Conservation (phyloP, 2,888 invertebrate genomes). For the Nemurella pictetii region DNA sequence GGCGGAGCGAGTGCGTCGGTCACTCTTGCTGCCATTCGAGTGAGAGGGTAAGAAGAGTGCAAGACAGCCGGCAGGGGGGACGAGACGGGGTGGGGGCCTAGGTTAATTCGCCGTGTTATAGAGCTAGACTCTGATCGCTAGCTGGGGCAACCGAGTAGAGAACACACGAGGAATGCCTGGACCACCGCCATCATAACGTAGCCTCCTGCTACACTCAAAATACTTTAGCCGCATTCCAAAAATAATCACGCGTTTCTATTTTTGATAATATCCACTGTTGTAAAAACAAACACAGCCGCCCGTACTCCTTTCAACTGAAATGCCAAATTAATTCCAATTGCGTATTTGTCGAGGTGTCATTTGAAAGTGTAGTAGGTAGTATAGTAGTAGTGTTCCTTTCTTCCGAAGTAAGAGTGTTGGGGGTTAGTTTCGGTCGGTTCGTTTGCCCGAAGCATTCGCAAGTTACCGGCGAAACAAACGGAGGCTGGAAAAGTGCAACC, state of each 20-base stretch:
- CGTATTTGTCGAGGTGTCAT: not conserved
- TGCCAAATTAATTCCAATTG: not conserved
- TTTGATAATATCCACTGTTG: constrained; percentile 1
- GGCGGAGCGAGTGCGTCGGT: not conserved
- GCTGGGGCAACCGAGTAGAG: not conserved
- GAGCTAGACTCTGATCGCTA: not conserved
- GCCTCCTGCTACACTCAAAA: constrained; percentile 2
- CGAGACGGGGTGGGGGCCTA: not conserved
- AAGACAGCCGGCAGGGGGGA: not conserved
- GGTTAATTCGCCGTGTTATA: not conserved
- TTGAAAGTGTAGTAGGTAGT: not conserved
- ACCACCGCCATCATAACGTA: not conserved
- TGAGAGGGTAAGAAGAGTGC: not conserved
- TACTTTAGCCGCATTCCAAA: constrained; percentile 19
- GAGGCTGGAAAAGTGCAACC: not conserved
- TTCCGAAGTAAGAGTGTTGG: not conserved
- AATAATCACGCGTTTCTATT: constrained; percentile 21
- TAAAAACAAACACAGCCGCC: not conserved
- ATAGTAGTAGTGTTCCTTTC: not conserved
- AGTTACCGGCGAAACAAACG: not conserved
- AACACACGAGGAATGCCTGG: constrained; percentile 5
- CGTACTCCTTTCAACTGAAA: not conserved
- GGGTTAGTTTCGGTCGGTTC: not conserved
- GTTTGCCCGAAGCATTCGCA: not conserved
- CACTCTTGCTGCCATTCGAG: not conserved